phyloP scores from a whole-genome alignment of 2,113 vertebrate species.

The Vulpes vulpes region DNA sequence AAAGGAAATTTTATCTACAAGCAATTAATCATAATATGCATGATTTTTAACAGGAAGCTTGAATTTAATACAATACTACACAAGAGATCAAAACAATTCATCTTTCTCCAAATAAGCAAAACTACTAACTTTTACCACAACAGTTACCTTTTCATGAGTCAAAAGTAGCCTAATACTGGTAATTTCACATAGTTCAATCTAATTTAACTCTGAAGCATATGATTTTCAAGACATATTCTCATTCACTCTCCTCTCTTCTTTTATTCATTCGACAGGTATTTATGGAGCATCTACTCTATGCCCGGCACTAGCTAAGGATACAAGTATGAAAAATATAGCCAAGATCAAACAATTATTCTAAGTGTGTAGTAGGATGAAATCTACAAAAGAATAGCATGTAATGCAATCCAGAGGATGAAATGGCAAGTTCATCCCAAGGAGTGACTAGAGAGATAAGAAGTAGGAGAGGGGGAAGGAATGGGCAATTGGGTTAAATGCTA shows the following conservation, averaged over 20 bases:
- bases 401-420: neutral
- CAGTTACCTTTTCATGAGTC: neutral
- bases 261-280: neutral
- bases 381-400: neutral
- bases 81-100: neutral
- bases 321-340: neutral
- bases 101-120: neutral
- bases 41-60: slow-evolving; percentile 31
- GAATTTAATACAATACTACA: neutral
- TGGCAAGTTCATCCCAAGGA: neutral
- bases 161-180: neutral
- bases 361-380: neutral
- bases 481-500: neutral
- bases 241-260: neutral
- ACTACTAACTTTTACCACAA: neutral
- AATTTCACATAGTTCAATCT: neutral
- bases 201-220: neutral
- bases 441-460: neutral
- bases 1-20: neutral
- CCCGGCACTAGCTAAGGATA: neutral
- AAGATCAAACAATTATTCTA: neutral
- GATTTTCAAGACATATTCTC: neutral
- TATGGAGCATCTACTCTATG: neutral
- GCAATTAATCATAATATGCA: neutral
- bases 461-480: neutral